phyloP scores from a whole-genome alignment of 2,888 invertebrate species.

The Tenthredo distinguenda region DNA sequence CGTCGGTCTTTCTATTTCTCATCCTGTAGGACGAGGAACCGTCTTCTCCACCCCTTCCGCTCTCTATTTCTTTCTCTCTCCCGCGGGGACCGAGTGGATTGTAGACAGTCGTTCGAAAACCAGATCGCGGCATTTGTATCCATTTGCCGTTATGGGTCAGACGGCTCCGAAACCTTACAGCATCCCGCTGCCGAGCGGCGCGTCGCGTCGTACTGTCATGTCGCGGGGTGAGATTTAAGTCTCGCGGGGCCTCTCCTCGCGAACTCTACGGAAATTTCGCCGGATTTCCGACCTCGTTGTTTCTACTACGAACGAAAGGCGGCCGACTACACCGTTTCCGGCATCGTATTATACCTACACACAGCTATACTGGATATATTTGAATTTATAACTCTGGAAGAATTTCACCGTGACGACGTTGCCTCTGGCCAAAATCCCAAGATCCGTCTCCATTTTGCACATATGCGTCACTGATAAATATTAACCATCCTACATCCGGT shows the following conservation, averaged over 20 bases:
- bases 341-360: not conserved
- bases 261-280: constrained; percentile 38
- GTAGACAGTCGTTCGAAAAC: constrained; percentile 45
- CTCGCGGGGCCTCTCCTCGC: not conserved
- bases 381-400: constrained; percentile 5
- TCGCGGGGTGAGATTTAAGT: constrained; percentile 34
- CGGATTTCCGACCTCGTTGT: constrained; percentile 48
- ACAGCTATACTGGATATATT: constrained; percentile 26
- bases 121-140: constrained; percentile 49
- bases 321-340: not conserved
- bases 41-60: not conserved
- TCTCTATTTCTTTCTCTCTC: not conserved
- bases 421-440: constrained; percentile 14
- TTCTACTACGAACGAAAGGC: constrained; percentile 27
- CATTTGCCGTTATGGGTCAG: constrained; percentile 53
- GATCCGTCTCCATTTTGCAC: not conserved
- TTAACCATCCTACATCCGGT: not conserved
- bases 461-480: not conserved
- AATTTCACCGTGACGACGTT: not conserved
- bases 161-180: constrained; percentile 21
- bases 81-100: constrained; percentile 45
- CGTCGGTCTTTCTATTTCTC: constrained; percentile 42
- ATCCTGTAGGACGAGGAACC: constrained; percentile 1
- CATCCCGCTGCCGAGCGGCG: not conserved
- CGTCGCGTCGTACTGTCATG: not conserved